Base-by-base conservation (phyloP, 2,888 invertebrate genomes). In the Philopedon plagiatum region DNA sequence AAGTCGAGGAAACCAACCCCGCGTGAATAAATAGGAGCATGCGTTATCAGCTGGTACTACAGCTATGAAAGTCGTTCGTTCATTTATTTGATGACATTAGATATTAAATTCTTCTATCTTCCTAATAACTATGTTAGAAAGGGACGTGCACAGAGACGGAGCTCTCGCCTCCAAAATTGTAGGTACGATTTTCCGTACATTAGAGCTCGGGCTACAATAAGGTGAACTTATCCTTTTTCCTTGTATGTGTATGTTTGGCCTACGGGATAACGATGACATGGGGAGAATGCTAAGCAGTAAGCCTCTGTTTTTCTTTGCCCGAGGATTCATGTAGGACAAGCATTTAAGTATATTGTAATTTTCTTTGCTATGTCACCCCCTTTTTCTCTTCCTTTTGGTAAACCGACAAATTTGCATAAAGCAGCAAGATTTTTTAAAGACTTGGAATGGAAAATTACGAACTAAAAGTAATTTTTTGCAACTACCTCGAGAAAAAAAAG, bases 341-440 rank as follows among this genome's bases (percentile, higher is more conserved):
- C 57, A 54, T 69, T 63, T 69, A 69, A 73, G 71, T 72, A 58
- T 72, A 67, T 72, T 72, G 67, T 67, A 72, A 72, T 72, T 67
- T 67, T 72, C 72, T 63, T 62, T 67, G 57, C 13, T 60, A 68
- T 64, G 69, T 73, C 69, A 51, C 51, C 46, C 65, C 57, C 63
- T 73, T 73, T 73, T 64, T 73, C 49, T 63, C 32, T 49, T 15
- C 46, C 39, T n/a, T 49, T 9, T 29, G 44, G 44, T 54, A 41
- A 58, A 9, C 60, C 37, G 21, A 11, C 51, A 60, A 64, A 71
- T 71, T 71, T 71, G 71, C 66, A 71, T 71, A 51, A 21, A 21
- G n/a, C 13, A 51, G 21, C 18, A 15, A 34, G 34, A 34, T 34
- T 34, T 34, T 34, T 34, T 4, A 29, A 29, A 7, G 29, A 29